These are phyloP conservation scores for Propsilocerus akamusi DNA, from an alignment of 1,140 invertebrate genomes.

Conservation along the genomic window DNA sequence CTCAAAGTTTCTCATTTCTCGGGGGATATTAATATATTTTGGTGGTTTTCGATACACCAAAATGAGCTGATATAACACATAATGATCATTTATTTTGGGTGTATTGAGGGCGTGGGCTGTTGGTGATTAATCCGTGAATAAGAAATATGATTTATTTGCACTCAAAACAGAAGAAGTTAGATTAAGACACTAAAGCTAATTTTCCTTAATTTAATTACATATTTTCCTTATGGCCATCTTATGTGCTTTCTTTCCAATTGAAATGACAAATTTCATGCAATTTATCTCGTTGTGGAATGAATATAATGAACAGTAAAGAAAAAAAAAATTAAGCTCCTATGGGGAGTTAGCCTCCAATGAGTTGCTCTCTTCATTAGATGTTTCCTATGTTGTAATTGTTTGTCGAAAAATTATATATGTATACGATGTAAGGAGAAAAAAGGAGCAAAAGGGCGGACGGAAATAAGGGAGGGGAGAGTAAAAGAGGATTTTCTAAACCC, in stretches of 20 bases:
- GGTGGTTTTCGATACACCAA: no score
- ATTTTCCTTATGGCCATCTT: neutral
- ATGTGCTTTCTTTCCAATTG: neutral
- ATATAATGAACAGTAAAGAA: neutral
- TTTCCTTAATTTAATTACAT: conserved; percentile 2
- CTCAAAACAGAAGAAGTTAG: neutral
- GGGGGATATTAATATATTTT: no score
- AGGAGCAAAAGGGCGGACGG: no score
- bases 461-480: no score
- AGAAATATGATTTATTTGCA: neutral
- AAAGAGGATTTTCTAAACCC: neutral
- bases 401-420: no score
- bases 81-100: neutral
- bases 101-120: neutral
- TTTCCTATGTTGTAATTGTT: neutral
- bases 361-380: neutral
- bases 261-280: neutral
- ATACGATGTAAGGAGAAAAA: no score
- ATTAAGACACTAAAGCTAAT: neutral
- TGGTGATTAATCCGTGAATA: neutral
- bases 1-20: neutral
- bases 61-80: no score
- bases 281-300: neutral
- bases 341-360: neutral
- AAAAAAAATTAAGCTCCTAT: no score